phyloP scores from a whole-genome alignment of 2,888 invertebrate genomes.

The Plagodis pulveraria region DNA sequence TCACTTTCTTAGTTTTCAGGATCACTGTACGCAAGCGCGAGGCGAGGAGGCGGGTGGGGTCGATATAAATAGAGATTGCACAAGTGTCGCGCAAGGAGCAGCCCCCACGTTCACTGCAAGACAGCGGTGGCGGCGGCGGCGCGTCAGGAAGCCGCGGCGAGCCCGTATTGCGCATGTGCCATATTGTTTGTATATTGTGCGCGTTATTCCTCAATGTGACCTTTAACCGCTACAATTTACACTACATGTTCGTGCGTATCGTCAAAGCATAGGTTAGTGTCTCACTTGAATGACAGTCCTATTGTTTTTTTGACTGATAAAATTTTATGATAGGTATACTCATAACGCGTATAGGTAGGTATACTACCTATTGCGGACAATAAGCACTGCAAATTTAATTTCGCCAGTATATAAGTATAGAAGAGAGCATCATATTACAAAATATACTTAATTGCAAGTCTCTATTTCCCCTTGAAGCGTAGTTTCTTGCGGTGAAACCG shows the following conservation, averaged over 20 bases:
- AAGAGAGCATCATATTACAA: no score
- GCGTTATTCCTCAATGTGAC: slow-evolving; percentile 49
- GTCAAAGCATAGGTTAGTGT: not conserved
- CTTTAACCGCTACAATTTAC: slow-evolving; percentile 42
- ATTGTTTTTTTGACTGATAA: no score
- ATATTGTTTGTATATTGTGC: slow-evolving; percentile 70
- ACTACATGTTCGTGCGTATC: slow-evolving; percentile 1
- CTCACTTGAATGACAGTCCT: no score
- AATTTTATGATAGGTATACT: no score
- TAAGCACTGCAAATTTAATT: no score
- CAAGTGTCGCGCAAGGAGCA: slow-evolving; percentile 38
- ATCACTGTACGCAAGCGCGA: slow-evolving; percentile 71
- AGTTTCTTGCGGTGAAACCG: no score
- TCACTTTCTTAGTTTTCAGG: slow-evolving; percentile 72
- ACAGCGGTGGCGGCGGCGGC: slow-evolving; percentile 29
- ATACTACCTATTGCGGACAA: no score
- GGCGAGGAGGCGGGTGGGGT: slow-evolving; percentile 56
- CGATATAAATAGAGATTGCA: slow-evolving; percentile 79
- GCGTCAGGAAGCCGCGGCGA: slow-evolving; percentile 32
- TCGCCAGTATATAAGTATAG: no score
- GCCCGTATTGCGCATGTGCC: slow-evolving; percentile 60
- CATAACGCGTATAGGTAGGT: no score
- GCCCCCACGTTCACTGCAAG: slow-evolving; percentile 42
- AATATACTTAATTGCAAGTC: no score
- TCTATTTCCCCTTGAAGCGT: no score